A percentile compares a stretch with the other conserved stretches of the same genome.
Conservation (phyloP, 1,140 invertebrate species). For the Pseudoatta argentina region DNA sequence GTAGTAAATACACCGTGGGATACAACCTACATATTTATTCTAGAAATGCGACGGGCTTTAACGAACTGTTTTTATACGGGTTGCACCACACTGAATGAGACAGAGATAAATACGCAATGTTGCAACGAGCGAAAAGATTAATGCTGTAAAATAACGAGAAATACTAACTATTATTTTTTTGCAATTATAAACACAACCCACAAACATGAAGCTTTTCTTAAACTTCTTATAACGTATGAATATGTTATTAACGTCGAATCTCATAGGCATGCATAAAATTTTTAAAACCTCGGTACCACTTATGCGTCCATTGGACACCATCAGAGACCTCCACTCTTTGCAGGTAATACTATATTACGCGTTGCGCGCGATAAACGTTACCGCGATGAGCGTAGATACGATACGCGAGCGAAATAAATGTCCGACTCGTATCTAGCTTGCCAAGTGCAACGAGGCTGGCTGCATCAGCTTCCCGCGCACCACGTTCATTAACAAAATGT, state of each 20-base stretch:
- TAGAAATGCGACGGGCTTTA: slow-evolving; percentile 42
- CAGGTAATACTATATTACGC: background rate
- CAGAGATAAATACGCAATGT: slow-evolving; percentile 24
- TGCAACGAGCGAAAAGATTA: slow-evolving; percentile 4
- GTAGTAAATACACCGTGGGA: slow-evolving; percentile 14
- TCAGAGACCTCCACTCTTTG: background rate
- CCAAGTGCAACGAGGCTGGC: background rate
- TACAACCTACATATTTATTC: slow-evolving; percentile 47
- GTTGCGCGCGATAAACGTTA: background rate
- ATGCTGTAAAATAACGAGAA: slow-evolving; percentile 9
- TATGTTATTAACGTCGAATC: background rate
- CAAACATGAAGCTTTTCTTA: background rate
- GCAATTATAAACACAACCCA: background rate
- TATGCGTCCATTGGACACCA: background rate
- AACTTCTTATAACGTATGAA: background rate
- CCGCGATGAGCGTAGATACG: background rate
- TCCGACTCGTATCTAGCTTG: slow-evolving; percentile 6
- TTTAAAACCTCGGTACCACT: background rate
- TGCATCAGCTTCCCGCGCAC: slow-evolving; percentile 1
- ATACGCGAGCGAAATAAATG: slow-evolving; percentile 40
- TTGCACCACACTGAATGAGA: background rate
- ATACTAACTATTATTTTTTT: slow-evolving; percentile 27
- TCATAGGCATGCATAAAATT: background rate
- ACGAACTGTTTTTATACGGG: slow-evolving; percentile 39
- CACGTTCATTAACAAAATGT: slow-evolving; percentile 53